Conservation (phyloP, 2,888 invertebrate species). For the Meandrusa payeni region DNA sequence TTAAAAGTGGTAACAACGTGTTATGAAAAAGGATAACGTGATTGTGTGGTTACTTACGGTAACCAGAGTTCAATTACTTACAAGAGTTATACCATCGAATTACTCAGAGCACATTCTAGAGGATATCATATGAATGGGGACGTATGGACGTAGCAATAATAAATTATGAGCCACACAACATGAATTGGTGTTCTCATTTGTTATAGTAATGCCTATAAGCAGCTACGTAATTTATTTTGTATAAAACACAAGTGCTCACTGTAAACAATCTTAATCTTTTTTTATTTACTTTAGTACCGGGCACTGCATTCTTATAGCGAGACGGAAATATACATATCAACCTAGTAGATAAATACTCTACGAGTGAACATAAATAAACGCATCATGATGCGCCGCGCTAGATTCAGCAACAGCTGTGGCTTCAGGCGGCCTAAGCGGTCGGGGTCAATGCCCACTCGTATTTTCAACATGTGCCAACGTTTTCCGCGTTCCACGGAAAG, state of each 20-base stretch:
- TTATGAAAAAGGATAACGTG: too few species aligned
- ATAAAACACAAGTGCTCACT: not conserved
- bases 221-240: too few species aligned
- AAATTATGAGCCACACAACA: too few species aligned
- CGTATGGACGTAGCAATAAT: too few species aligned
- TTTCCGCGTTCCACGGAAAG: constrained; percentile 80
- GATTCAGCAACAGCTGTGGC: constrained; percentile 74
- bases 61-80: too few species aligned
- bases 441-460: constrained; percentile 78
- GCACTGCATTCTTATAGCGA: constrained; percentile 1
- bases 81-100: too few species aligned
- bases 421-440: constrained; percentile 60
- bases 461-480: constrained; percentile 79
- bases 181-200: too few species aligned
- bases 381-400: constrained; percentile 60
- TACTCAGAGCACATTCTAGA: too few species aligned
- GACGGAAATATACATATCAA: constrained; percentile 24
- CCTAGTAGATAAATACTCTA: constrained; percentile 40
- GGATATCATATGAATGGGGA: too few species aligned
- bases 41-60: too few species aligned
- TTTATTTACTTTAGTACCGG: constrained; percentile 1
- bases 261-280: not conserved
- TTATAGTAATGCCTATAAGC: too few species aligned
- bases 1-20: too few species aligned
- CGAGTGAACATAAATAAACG: constrained; percentile 54